Base-by-base conservation (phyloP, 2,113 vertebrate species). In the Chroicocephalus ridibundus region DNA sequence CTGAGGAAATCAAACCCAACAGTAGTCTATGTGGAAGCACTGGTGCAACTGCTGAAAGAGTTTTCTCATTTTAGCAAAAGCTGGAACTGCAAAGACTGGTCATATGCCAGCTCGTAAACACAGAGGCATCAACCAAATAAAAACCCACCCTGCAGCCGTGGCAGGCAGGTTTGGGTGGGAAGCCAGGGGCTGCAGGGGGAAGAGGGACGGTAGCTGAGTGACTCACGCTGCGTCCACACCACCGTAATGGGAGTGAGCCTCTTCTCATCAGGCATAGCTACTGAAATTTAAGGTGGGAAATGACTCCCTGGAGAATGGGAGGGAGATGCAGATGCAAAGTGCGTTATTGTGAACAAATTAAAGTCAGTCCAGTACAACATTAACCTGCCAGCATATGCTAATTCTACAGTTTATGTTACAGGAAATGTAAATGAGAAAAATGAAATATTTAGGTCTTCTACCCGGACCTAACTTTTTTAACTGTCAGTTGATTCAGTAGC, bases 171-270 rank as follows among this genome's bases (percentile, higher is more conserved):
- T 24, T 25, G 22, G 62, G n/a, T 14, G 47, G 38, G 82, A 20
- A 79, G 29, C 11, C 57, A 34, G 65, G 51, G 22, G 40, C 24
- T 54, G 38, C 31, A n/a, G 25, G 44, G 38, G 31, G 20, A 34
- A 7, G 46, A 12, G 15, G 51, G 32, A 1, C 32, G 15, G 18
- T 4, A 51, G 44, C 29, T 13, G 17, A 49, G 40, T 19, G 54
- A 17, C 31, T 72, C 61, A 4, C 4, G 1, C 49, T 8, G 29
- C 8, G 25, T 26, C 34, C 55, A 9, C 19, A 31, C 21, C 34
- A 5, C 29, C 1, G 9, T 7, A 8, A 13, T 7, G 24, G n/a
- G 8, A 5, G 32, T 5, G 25, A 36, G 18, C 32, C 17, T 32
- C 32, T 24, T 79, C 46, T 60, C 36, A 8, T 6, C n/a, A 46